Evolutionary conservation across 2,797 vertebrate genomes (phyloP).

Genomic region (Pipistrellus nathusii): DNA sequence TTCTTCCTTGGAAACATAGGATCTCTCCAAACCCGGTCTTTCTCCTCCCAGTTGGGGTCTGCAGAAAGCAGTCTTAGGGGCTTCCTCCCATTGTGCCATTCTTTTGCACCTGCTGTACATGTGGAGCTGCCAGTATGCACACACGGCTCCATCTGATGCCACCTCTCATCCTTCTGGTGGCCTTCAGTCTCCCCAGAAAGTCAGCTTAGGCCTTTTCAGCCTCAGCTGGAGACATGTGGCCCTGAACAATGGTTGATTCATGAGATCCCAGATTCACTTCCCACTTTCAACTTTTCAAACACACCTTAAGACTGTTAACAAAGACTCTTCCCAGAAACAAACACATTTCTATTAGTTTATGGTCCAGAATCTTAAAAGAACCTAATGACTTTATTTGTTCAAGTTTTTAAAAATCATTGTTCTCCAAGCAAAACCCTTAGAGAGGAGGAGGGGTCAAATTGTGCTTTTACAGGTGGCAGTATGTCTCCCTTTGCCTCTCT

Average conservation of each 20-base stretch:
- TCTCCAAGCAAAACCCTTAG: background rate
- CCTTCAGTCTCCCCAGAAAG: background rate
- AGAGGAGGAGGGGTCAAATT: background rate
- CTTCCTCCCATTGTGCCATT: background rate
- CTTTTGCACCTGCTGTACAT: background rate
- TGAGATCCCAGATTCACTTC: background rate
- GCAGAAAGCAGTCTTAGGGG: background rate
- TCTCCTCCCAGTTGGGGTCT: background rate
- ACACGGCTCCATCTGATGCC: background rate
- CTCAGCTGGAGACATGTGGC: background rate
- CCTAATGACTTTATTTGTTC: background rate
- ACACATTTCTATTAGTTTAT: slow-evolving; percentile 35
- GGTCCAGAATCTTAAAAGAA: slow-evolving; percentile 42
- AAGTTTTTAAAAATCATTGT: background rate
- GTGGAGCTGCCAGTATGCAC: background rate
- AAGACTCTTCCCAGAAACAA: background rate
- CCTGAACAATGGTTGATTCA: background rate
- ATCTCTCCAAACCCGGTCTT: background rate
- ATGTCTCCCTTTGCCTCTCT: background rate
- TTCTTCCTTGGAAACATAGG: background rate
- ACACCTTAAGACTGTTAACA: background rate
- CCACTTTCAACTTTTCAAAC: slow-evolving; percentile 15
- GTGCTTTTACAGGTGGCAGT: background rate
- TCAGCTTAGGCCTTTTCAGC: background rate
- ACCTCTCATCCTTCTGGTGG: background rate